Base-by-base conservation (phyloP, 2,113 vertebrate genomes). In the Brachyistius frenatus region DNA sequence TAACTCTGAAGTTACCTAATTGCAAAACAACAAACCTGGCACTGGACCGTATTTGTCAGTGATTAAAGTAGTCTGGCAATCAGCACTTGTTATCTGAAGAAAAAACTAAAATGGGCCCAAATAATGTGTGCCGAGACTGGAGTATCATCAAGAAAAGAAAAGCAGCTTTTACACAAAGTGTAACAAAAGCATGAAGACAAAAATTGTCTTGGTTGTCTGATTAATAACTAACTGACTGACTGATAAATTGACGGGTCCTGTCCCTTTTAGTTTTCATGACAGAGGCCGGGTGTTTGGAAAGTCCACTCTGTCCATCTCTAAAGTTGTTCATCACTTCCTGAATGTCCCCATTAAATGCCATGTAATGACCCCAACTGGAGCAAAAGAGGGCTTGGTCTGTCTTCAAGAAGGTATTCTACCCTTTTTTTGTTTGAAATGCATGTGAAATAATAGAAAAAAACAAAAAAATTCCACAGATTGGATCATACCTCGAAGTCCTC, bases 321-420 rank as follows among this genome's bases (percentile, higher is more conserved):
- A 74, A 33, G 92, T 94, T 2, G 73, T 5, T 5, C 57, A 1
- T 16, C 23, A 55, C 3, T 87, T 92, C 73, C 78, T 93, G 11
- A 72, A 89, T 0, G 60, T 91, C 3, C 63, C 82, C 10, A 66
- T 94, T 30, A 0, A 1, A 0, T 94, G 93, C 65, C 2, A 55
- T 0, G 31, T 92, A 8, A 0, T 0, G 0, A 94, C 33, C 58
- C 11, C 74, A 5, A 7, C 2, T 0, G 80, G 11, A 5, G 0
- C 0, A 0, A 50, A 66, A 0, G 0, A 0, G 0, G 83, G 92
- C 3, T 0, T n/a, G 9, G 9, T 85, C n/a, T 23, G 47, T 57
- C 92, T 94, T 2, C 50, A 33, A 41, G 74, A 89, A 93, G 92
- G 93, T 93, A 80, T 30, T 15, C 44, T 4, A 2, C 8, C 46